These are phyloP conservation scores for Brachionus manjavacas DNA, from an alignment of 1,140 invertebrate species.

Conservation along the genomic window DNA sequence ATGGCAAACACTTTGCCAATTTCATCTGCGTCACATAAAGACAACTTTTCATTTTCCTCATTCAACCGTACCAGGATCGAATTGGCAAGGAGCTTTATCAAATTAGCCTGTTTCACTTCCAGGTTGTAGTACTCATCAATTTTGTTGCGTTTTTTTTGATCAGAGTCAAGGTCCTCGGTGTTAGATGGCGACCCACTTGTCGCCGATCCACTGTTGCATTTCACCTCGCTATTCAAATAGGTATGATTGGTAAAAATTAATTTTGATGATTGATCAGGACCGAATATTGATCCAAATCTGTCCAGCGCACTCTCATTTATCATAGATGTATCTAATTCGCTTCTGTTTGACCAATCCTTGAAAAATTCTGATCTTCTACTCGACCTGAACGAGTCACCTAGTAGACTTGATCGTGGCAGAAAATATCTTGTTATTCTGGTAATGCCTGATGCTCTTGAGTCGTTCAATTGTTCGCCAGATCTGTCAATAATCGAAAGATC, in stretches of 20 bases:
- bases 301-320: slow-evolving; percentile 2
- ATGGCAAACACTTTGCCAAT: slow-evolving; percentile 15
- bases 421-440: not conserved
- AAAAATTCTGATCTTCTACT: not conserved
- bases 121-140: slow-evolving; percentile 17
- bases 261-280: slow-evolving; percentile 13
- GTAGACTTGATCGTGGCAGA: not conserved
- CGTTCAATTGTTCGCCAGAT: not conserved
- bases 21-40: not conserved
- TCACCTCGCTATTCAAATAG: not conserved
- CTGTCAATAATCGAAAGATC: not conserved
- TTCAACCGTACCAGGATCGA: not conserved
- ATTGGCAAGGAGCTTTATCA: not conserved
- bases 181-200: not conserved
- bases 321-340: not conserved
- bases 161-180: not conserved
- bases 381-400: not conserved
- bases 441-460: not conserved
- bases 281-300: slow-evolving; percentile 10
- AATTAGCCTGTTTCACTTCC: slow-evolving; percentile 19
- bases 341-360: not conserved
- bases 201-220: not conserved
- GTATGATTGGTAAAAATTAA: not conserved
- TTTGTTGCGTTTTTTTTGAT: slow-evolving; percentile 20
- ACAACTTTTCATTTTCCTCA: not conserved